phyloP scores from a whole-genome alignment of 23 tunicate species.

The Phallusia fumigata region DNA sequence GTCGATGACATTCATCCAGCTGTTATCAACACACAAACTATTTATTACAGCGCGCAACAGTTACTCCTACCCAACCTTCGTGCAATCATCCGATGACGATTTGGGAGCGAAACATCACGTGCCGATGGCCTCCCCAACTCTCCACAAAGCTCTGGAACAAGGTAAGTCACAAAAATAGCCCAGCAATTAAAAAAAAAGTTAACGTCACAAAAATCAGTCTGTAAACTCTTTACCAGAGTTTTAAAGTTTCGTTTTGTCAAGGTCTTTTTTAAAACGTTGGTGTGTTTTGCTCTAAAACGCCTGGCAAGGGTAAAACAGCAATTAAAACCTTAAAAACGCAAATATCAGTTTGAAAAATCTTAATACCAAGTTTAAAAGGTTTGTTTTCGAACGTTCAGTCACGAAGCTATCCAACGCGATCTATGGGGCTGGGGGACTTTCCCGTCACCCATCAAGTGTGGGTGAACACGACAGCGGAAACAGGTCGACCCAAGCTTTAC shows the following conservation, averaged over 20 bases:
- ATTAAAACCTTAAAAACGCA: neutral
- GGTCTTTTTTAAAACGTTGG: neutral
- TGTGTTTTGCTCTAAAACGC: too few relatives aligned
- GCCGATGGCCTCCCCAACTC: constrained; percentile 61
- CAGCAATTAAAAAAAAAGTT: too few relatives aligned
- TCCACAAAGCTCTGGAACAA: constrained; percentile 78
- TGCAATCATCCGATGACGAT: constrained; percentile 9
- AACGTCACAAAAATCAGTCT: too few relatives aligned
- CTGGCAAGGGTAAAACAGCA: too few relatives aligned
- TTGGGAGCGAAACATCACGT: constrained; percentile 1
- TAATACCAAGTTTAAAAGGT: neutral
- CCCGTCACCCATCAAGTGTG: constrained; percentile 59
- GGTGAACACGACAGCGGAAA: constrained; percentile 64
- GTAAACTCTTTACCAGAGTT: neutral
- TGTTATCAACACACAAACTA: too few relatives aligned
- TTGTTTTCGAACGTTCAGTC: constrained; percentile 15
- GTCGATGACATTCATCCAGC: too few relatives aligned
- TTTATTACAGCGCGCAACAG: constrained; percentile 42
- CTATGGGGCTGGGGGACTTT: constrained; percentile 54
- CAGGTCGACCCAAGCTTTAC: constrained; percentile 27
- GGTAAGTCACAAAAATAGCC: constrained; percentile 14
- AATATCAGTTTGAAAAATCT: neutral
- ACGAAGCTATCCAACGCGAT: constrained; percentile 59
- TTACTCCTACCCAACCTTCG: constrained; percentile 35
- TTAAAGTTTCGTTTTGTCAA: neutral